Evolutionary conservation across 1,140 invertebrate genomes (phyloP), one percentile per base, ranked within the genome.

Genomic region (Antheraea pernyi): DNA sequence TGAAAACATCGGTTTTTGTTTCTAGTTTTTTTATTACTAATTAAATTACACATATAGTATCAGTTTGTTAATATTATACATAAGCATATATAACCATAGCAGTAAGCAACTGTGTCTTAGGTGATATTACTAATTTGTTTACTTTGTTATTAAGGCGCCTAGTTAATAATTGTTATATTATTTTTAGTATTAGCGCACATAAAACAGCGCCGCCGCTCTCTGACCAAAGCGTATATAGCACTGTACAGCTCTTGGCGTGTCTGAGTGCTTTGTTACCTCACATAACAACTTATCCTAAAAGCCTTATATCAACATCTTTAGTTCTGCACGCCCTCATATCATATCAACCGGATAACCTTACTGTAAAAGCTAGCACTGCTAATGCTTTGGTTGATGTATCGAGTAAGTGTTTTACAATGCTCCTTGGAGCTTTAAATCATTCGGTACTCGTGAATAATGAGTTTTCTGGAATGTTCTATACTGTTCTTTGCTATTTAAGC

Each of bases 221-320:
- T 4, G 75, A 83, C 36, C 86, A 91, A 83, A 91, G 88, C 71
- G 81, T 87, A 70, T 91, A 89, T 75, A 86, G 82, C 76, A 76
- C 79, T 66, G 84, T 89, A 36, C 89, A 91, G 65, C 73, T 91
- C 0, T 67, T 91, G 36, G 85, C 85, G 36, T 81, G 81, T 65
- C 61, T 91, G 13, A 83, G 76, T 42, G 61, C 69, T 30, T 37
- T 89, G 53, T 71, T 74, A 0, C 67, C 77, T 18, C 72, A 74
- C 10, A 79, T 84, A n/a, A 80, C 72, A 30, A 74, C 73, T 3
- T 85, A 84, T 22, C 77, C 78, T 0, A 82, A 78, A 7, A 79
- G 70, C 10, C 73, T 89, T 4, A 68, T 91, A 42, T 79, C 80
- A 48, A 82, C 82, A 73, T 82, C 83, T 74, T 79, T 88, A 78